These are phyloP conservation scores for Arrhamphus sclerolepis DNA, from an alignment of 2,797 vertebrate genomes.

Conservation along the genomic window DNA sequence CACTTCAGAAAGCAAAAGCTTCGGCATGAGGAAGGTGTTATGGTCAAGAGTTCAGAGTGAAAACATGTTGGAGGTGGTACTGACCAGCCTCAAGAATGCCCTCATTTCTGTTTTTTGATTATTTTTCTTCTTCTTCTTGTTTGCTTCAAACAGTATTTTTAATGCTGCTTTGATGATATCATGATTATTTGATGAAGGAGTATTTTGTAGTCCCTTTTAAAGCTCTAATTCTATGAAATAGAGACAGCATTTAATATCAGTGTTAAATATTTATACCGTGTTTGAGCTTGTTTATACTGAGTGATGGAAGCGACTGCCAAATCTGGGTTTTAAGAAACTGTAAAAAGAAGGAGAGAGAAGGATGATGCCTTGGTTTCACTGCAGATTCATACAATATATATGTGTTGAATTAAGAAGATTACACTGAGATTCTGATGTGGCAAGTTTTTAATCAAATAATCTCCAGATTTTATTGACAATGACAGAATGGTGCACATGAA, in stretches of 20 bases:
- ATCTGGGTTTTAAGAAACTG: constrained; percentile 50
- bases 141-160: constrained; percentile 54
- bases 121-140: constrained; percentile 36
- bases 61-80: constrained; percentile 14
- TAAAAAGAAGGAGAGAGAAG: background rate
- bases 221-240: constrained; percentile 63
- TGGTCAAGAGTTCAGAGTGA: constrained; percentile 17
- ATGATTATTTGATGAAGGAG: constrained; percentile 68
- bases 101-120: constrained; percentile 36
- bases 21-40: constrained; percentile 15
- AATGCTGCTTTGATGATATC: constrained; percentile 58
- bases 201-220: constrained; percentile 69
- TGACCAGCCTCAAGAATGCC: constrained; percentile 49
- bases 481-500: too few species aligned
- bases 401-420: too few species aligned
- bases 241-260: constrained; percentile 71
- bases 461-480: too few species aligned
- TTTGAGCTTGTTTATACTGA: constrained; percentile 68
- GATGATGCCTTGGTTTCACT: constrained; percentile 14
- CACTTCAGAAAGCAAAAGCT: constrained; percentile 33
- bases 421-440: too few species aligned
- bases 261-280: constrained; percentile 70
- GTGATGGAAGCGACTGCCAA: constrained; percentile 43
- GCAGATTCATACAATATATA: too few species aligned
- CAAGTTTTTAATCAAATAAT: too few species aligned